Evolutionary conservation across 2,797 vertebrate species (phyloP), one percentile per base, ranked within the genome.

Genomic region (Schizopygopsis pylzovi): DNA sequence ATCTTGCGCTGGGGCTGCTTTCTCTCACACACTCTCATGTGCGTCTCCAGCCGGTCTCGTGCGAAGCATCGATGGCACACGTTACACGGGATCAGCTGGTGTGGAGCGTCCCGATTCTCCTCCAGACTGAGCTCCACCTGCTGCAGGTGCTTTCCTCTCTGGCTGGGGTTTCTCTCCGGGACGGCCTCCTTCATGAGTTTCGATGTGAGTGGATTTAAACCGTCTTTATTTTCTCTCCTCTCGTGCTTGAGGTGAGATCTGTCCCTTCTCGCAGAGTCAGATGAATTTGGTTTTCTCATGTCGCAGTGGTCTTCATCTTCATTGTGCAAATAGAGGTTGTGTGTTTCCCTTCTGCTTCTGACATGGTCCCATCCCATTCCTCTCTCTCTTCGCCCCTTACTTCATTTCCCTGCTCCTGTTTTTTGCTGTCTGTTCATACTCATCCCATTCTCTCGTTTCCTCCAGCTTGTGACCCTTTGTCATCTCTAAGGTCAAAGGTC

Each of bases 41-140:
- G 97, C 80, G 92, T 96, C 89, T 97, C 93, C 37, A 98, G 89
- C 79, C 97, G 95, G 0, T 91, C 81, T 4, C 82, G 71, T 56
- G 86, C 80, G 91, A 98, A 97, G 2, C 41, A 94, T 11, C 96
- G 95, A 1, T 93, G 90, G 43, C 98, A 99, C 90, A 95, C 73
- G 20, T 25, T 84, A 90, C 98, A 98, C 5, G 95, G 89, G 22
- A 93, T 72, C 0, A 93, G 92, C 20, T 84, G 89, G 2, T 75
- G 43, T 16, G n/a, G 4, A 37, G 25, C 6, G 25, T 81, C 82
- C 10, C 52, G 3, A 71, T 33, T 18, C 0, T 47, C 76, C 25
- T 33, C 41, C 56, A 83, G 63, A 41, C 22, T 47, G 4, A 49
- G 86, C 61, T 88, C 88, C 20, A 4, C 84, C 37, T 86, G 73